Conservation (phyloP, 2,888 invertebrate species). For the Electrophaes corylata region DNA sequence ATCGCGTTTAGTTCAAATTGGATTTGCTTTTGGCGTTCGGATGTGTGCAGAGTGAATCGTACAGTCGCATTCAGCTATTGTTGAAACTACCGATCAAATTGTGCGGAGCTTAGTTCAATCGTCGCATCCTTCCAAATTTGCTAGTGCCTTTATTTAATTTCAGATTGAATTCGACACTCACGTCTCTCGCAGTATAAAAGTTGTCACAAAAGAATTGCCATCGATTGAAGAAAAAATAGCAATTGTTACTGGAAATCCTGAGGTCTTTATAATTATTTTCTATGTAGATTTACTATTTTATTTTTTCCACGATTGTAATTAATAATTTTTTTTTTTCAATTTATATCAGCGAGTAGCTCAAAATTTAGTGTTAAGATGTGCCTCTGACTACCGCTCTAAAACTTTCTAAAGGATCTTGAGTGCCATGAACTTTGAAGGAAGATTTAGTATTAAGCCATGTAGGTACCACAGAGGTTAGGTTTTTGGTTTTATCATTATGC, state of each 20-base stretch:
- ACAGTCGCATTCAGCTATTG: background rate
- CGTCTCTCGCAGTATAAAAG: conserved; percentile 79
- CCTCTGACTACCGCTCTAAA: too few relatives aligned
- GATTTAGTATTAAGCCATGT: too few relatives aligned
- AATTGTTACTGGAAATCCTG: conserved; percentile 68
- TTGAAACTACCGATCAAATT: conserved; percentile 1
- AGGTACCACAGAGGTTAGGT: too few relatives aligned
- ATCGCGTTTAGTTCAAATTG: background rate
- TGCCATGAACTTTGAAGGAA: too few relatives aligned
- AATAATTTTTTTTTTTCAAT: too few relatives aligned
- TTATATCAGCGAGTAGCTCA: background rate
- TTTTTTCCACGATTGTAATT: too few relatives aligned
- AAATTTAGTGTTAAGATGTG: too few relatives aligned
- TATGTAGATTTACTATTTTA: background rate
- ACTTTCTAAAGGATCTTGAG: too few relatives aligned
- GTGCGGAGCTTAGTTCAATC: background rate
- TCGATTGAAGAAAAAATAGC: conserved; percentile 84
- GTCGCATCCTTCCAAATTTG: background rate
- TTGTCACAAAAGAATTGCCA: conserved; percentile 84
- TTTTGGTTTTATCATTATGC: too few relatives aligned
- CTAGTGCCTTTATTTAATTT: conserved; percentile 23
- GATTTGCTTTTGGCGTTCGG: background rate
- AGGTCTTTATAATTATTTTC: conserved; percentile 48
- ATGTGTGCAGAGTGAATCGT: background rate
- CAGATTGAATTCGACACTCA: conserved; percentile 85